Evolutionary conservation across 2,797 vertebrate species (phyloP), one percentile per base, ranked within the genome.

Genomic region (Sphenodon punctatus): DNA sequence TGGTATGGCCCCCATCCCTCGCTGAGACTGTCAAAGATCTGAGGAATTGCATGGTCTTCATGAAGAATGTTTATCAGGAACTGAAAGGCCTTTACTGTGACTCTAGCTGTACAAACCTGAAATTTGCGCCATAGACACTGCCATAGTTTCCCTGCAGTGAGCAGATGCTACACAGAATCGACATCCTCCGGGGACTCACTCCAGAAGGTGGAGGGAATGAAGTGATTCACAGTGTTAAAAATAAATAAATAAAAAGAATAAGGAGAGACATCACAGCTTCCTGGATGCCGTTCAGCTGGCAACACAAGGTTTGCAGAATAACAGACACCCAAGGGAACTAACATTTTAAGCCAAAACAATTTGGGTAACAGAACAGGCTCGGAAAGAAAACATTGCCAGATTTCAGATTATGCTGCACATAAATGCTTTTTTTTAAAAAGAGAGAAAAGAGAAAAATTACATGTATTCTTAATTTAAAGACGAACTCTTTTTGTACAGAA

Each of bases 281-380:
- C 83, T 90, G 90, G 82, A 93, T 92, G 67, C 84, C 53, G 59
- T 90, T 95, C 86, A 89, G 67, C 87, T 94, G 93, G 91, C 87
- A 95, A 73, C 7, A 2, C 8, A 27, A 75, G 66, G 78, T 89
- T 89, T 94, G 89, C 17, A 85, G 56, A 92, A 87, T 84, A 90
- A 92, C 78, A 93, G 89, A 91, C 12, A 65, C 87, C 92, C 81
- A 82, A 80, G 74, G 93, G 80, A 94, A 87, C 82, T 88, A 87
- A 86, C 88, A 75, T 90, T 93, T 91, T 84, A 91, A 94, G 90
- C 93, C 92, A 93, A 94, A 91, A 88, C 86, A 88, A 92, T 92
- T 88, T 92, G 90, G 88, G 80, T 90, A 92, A 90, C 84, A 90
- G 89, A 91, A 87, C 78, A 91, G 91, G 86, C 86, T 90, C 73